Evolutionary conservation across 1,140 invertebrate species (phyloP).

Genomic region (Drosophila kohkoa): DNA sequence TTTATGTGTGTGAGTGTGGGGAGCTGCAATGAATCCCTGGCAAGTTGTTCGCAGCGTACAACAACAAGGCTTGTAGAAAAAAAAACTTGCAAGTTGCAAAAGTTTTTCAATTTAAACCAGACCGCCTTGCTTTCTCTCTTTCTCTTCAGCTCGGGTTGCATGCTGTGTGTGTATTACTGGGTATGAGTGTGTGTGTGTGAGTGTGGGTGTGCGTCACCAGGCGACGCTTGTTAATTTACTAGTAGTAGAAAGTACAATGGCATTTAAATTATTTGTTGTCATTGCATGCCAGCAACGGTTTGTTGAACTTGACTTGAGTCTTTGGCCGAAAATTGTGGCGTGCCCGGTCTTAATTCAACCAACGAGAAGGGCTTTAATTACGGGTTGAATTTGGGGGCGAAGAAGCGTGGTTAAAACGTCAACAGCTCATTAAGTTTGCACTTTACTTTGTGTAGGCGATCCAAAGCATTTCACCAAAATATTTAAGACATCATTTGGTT

Average conservation of each 20-base stretch:
- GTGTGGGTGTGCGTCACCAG: conserved; percentile 14
- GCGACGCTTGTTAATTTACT: conserved; percentile 70
- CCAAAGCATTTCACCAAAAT: conserved; percentile 62
- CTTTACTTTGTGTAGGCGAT: conserved; percentile 29
- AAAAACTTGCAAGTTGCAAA: conserved; percentile 72
- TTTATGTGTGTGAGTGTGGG: conserved; percentile 38
- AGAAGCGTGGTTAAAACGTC: conserved; percentile 41
- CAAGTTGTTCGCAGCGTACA: conserved; percentile 46
- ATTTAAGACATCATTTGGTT: conserved; percentile 53
- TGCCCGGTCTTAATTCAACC: conserved; percentile 29
- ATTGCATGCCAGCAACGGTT: conserved; percentile 64
- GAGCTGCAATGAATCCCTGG: conserved; percentile 65
- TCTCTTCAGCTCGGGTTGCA: conserved; percentile 10
- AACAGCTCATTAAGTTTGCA: conserved; percentile 67
- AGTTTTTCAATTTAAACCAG: conserved; percentile 78
- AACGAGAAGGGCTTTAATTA: conserved; percentile 48
- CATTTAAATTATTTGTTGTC: conserved; percentile 69
- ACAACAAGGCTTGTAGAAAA: conserved; percentile 47
- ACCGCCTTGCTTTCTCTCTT: neutral
- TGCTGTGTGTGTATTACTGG: conserved; percentile 9
- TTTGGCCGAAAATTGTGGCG: conserved; percentile 8
- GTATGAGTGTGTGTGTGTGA: conserved; percentile 1
- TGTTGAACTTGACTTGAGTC: conserved; percentile 39
- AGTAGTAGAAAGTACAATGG: conserved; percentile 73
- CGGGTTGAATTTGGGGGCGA: neutral